Conservation (phyloP, 2,113 vertebrate genomes). For the Oostethus manadensis region DNA sequence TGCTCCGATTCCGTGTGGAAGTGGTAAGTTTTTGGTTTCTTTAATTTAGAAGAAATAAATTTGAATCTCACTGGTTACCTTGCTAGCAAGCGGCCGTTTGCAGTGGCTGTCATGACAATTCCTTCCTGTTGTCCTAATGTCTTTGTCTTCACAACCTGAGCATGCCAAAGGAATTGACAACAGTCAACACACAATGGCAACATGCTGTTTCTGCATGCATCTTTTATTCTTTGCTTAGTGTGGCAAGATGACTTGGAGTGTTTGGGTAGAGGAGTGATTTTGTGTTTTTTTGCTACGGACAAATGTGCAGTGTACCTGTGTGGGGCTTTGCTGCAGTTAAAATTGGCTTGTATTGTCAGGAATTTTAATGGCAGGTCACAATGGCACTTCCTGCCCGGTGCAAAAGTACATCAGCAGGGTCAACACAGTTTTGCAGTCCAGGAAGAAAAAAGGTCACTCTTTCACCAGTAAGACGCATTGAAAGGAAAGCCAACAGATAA, state of each 20-base stretch:
- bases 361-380: constrained; percentile 42
- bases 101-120: no score
- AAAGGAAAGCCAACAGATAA: constrained; percentile 51
- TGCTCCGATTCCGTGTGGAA: no score
- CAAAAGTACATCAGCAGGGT: constrained; percentile 43
- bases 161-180: constrained; percentile 36
- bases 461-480: constrained; percentile 56
- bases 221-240: constrained; percentile 44
- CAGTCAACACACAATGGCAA: constrained; percentile 21
- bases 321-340: constrained; percentile 19
- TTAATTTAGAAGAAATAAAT: no score
- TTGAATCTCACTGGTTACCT: no score
- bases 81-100: no score
- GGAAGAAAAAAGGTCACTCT: constrained; percentile 47
- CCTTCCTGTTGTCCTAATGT: constrained; percentile 32
- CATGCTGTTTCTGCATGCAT: constrained; percentile 29
- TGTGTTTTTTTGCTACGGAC: not conserved
- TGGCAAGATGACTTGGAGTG: not conserved
- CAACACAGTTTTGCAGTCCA: constrained; percentile 51
- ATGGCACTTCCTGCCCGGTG: constrained; percentile 40
- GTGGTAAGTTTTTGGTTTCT: no score
- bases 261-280: constrained; percentile 18
- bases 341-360: constrained; percentile 48
- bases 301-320: constrained; percentile 4
- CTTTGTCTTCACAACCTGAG: constrained; percentile 44